Conservation (phyloP, 1,140 invertebrate genomes). For the Macrocentrus cingulum region DNA sequence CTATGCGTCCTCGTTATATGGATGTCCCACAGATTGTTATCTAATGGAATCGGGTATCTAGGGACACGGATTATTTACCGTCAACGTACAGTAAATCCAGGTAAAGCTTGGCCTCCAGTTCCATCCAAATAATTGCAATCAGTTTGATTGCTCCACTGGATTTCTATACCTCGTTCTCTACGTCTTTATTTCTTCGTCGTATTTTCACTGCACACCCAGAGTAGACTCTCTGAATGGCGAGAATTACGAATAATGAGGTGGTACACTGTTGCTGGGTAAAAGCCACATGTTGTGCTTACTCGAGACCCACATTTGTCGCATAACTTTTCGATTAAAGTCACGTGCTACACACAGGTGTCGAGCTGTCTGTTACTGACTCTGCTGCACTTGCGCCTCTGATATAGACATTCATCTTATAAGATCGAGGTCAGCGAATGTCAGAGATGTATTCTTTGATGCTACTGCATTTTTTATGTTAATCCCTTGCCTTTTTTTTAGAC, state of each 20-base stretch:
- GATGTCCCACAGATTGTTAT: neutral
- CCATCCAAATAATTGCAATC: conserved; percentile 9
- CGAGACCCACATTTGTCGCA: too few relatives aligned
- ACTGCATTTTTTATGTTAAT: too few relatives aligned
- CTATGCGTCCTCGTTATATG: neutral
- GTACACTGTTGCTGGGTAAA: too few relatives aligned
- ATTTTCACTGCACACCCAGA: too few relatives aligned
- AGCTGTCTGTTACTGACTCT: neutral
- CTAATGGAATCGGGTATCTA: neutral
- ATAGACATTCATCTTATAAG: neutral
- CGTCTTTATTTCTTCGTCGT: too few relatives aligned
- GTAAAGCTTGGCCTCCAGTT: neutral
- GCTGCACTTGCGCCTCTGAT: neutral
- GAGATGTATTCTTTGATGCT: neutral
- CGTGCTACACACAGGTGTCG: neutral
- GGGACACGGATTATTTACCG: too few relatives aligned
- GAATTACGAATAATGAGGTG: too few relatives aligned
- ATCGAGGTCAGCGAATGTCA: neutral
- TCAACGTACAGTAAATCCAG: neutral
- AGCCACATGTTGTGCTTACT: too few relatives aligned
- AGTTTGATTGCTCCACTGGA: neutral
- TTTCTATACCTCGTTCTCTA: too few relatives aligned
- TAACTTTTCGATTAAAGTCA: neutral
- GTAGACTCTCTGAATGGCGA: too few relatives aligned
- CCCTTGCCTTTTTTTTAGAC: too few relatives aligned